Evolutionary conservation across 2,888 invertebrate genomes (phyloP).

Genomic region (Exocentrus adspersus): DNA sequence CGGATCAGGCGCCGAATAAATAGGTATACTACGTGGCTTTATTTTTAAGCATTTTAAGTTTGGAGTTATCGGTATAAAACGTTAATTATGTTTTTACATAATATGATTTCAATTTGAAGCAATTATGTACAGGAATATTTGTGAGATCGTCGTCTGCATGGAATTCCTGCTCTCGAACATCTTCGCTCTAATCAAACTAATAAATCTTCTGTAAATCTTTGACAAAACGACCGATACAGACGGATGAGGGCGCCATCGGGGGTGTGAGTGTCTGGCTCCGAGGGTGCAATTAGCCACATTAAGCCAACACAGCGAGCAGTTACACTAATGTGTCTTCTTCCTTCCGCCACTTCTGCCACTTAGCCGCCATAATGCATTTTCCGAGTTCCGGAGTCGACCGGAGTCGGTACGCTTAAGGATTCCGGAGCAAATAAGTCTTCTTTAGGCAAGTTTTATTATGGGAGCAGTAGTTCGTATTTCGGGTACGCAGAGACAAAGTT

Average conservation of each 20-base stretch:
- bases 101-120: neutral
- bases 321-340: slow-evolving; percentile 28
- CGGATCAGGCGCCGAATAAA: neutral
- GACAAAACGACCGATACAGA: slow-evolving; percentile 26
- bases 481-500: too few species aligned
- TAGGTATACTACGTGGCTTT: too few species aligned
- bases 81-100: too few species aligned
- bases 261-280: slow-evolving; percentile 21
- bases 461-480: neutral
- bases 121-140: slow-evolving; percentile 11
- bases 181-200: slow-evolving; percentile 21
- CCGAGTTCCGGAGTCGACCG: slow-evolving; percentile 11
- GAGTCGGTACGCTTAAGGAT: neutral
- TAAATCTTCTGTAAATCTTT: slow-evolving; percentile 22
- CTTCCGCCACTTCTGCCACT: slow-evolving; percentile 26
- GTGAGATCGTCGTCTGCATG: slow-evolving; percentile 5
- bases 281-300: slow-evolving; percentile 30
- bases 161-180: slow-evolving; percentile 12
- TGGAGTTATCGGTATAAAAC: neutral
- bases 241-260: slow-evolving; percentile 12
- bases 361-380: slow-evolving; percentile 27
- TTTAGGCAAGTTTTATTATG: neutral
- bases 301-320: slow-evolving; percentile 12
- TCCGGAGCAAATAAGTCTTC: neutral
- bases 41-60: neutral